Evolutionary conservation across 1,140 invertebrate genomes (phyloP).

Genomic region (Spodoptera litura): DNA sequence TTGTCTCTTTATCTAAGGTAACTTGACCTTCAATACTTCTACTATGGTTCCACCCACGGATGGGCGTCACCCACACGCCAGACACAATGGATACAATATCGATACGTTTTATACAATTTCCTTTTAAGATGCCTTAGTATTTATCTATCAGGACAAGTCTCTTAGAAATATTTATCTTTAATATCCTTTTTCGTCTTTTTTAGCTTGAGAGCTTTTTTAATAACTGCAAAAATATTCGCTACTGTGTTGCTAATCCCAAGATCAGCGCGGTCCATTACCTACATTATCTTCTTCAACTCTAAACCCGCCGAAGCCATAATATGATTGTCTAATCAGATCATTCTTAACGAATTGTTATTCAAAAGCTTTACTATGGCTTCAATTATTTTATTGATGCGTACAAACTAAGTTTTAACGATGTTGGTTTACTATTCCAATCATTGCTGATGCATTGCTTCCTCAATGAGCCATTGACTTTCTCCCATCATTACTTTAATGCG

Average conservation of each 20-base stretch:
- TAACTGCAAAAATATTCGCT: too few relatives aligned
- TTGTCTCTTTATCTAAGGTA: constrained; percentile 26
- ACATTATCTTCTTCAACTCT: too few relatives aligned
- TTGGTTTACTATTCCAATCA: constrained; percentile 15
- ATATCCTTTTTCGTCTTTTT: too few relatives aligned
- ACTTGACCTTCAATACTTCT: constrained; percentile 32
- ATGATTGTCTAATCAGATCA: not conserved
- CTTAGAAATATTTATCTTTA: too few relatives aligned
- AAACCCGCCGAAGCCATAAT: not conserved
- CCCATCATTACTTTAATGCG: constrained; percentile 27
- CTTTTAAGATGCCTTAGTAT: constrained; percentile 5
- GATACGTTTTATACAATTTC: constrained; percentile 41
- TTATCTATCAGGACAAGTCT: not conserved
- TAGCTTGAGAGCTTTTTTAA: too few relatives aligned
- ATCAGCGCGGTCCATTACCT: too few relatives aligned
- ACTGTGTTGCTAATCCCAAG: too few relatives aligned
- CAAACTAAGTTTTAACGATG: constrained; percentile 1
- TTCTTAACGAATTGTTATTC: not conserved
- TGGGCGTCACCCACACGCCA: constrained; percentile 51
- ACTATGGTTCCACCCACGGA: constrained; percentile 44
- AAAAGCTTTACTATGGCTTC: not conserved
- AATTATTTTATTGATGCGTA: not conserved
- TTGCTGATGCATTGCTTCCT: constrained; percentile 32
- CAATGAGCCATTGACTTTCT: constrained; percentile 17
- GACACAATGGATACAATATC: constrained; percentile 45